Base-by-base conservation (phyloP, 2,113 vertebrate species). In the Pimephales promelas region DNA sequence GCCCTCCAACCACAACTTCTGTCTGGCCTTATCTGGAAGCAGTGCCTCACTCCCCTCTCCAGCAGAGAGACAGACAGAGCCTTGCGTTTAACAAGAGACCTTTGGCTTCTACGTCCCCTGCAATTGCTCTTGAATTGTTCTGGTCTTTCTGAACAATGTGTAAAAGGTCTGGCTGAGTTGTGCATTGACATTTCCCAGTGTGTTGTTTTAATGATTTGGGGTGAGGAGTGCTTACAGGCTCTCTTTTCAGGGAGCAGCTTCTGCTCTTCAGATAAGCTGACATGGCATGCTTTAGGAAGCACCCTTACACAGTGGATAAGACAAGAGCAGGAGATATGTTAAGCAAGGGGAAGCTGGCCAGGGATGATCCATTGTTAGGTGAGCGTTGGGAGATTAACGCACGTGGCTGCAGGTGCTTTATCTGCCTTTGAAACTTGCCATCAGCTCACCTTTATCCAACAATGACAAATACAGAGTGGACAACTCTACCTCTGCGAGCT, bases 191-290 rank as follows among this genome's bases (percentile, higher is more conserved):
- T 88, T 90, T 90, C 71, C 84, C 79, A 84, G 79, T 54, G 86
- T 89, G 83, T 83, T 87, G 71, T 88, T 91, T 88, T 84, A 91
- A 83, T 89, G 83, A 87, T 87, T 90, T 66, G 85, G 47, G 80
- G 54, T 75, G 87, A 87, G 56, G 54, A 70, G 80, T 28, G 82
- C 76, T 86, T 52, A 88, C 88, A 84, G 86, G 76, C 66, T 70
- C 83, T 57, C 85, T 74, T 84, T 83, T 83, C 74, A 68, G 76
- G 36, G 66, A 68, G 54, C 34, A 26, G 56, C 59, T 54, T 18
- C 10, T 90, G 83, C 68, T 83, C 43, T 59, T 61, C 88, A 88
- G 88, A 92, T 92, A 89, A 89, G 87, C 85, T 78, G 47, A 83
- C 70, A 64, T 78, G 59, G 86, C 75, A 75, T 75, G 80, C 70